Percentiles rank a stretch among this genome's conserved stretches.
These are phyloP conservation scores for Mesoclemmys tuberculata DNA, from an alignment of 2,113 vertebrate species.

Conservation along the genomic window DNA sequence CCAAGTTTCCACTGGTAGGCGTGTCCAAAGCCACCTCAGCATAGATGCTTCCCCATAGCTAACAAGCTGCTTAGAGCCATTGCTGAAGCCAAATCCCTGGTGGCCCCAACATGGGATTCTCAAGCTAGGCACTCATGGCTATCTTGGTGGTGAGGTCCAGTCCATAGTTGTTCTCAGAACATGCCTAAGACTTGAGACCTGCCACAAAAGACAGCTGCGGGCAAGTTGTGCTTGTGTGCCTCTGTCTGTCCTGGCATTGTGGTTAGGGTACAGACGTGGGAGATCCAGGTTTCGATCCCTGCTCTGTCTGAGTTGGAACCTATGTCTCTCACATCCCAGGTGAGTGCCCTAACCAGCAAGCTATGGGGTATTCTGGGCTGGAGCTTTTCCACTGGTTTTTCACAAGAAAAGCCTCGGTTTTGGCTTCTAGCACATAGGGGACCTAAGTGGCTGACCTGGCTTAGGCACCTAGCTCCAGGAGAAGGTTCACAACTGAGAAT, in stretches of 20 bases:
- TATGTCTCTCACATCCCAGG: background rate
- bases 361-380: background rate
- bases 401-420: background rate
- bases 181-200: background rate
- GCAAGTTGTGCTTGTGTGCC: background rate
- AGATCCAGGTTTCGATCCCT: background rate
- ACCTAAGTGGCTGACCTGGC: background rate
- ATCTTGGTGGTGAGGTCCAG: background rate
- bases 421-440: too few relatives aligned
- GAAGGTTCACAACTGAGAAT: background rate
- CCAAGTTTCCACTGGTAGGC: background rate
- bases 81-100: background rate
- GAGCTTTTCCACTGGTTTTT: background rate
- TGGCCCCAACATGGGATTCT: background rate
- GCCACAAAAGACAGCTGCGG: background rate
- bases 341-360: background rate
- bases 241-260: background rate
- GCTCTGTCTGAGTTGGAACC: background rate
- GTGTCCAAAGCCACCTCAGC: background rate
- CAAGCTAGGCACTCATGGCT: background rate
- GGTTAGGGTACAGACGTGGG: background rate
- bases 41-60: background rate
- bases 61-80: background rate
- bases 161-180: background rate
- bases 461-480: background rate